Percentiles rank a stretch among this genome's conserved stretches.
Evolutionary conservation across 2,888 invertebrate species (phyloP).

Genomic region (Drosophila nigritarsus): DNA sequence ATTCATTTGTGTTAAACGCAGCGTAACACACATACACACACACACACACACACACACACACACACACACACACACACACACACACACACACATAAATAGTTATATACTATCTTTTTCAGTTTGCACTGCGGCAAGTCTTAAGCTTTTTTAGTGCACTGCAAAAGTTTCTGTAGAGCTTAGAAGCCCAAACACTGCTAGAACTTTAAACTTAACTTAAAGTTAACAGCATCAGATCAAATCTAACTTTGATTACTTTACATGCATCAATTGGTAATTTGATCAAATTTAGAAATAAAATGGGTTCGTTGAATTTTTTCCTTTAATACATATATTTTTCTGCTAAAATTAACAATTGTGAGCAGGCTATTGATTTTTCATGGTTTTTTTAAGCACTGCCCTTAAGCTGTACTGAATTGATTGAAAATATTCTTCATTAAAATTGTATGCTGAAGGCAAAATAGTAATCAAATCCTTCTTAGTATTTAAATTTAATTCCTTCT

Average conservation of each 20-base stretch:
- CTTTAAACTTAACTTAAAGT: constrained; percentile 60
- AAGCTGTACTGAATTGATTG: not conserved
- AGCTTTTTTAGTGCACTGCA: constrained; percentile 54
- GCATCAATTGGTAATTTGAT: constrained; percentile 27
- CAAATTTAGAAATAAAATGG: not conserved
- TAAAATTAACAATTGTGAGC: not conserved
- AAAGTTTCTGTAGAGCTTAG: constrained; percentile 61
- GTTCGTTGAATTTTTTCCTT: not conserved
- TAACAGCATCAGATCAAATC: constrained; percentile 52
- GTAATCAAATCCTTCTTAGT: too few species aligned
- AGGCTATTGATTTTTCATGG: not conserved
- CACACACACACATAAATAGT: constrained; percentile 14
- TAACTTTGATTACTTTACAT: constrained; percentile 61
- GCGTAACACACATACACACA: constrained; percentile 57
- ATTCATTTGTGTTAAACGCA: constrained; percentile 79
- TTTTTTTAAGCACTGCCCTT: not conserved
- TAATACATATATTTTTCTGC: not conserved
- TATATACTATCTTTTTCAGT: constrained; percentile 16
- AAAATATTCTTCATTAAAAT: not conserved
- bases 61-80: constrained; percentile 5
- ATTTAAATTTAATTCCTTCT: not conserved
- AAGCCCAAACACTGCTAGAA: constrained; percentile 32
- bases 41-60: not conserved
- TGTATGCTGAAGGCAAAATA: not conserved
- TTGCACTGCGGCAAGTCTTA: constrained; percentile 21